Base-by-base conservation (phyloP, 2,113 vertebrate genomes). In the Kryptolebias marmoratus region DNA sequence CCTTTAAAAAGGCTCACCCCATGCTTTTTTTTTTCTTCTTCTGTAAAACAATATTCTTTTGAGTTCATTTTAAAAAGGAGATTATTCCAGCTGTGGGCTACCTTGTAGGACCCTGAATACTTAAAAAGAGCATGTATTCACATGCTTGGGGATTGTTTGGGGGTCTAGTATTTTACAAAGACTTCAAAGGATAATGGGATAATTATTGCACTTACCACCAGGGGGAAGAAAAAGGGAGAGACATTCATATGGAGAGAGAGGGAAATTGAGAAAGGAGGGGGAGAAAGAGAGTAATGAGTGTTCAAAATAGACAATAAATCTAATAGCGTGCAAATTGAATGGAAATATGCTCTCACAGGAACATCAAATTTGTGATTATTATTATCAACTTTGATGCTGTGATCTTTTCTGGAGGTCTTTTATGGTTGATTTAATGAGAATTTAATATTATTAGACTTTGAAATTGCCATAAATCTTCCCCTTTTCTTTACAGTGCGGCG, bases 121-220 rank as follows among this genome's bases (percentile, higher is more conserved):
- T 82, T 86, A 73, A 88, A 89, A 85, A 69, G 70, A 62, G 65
- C 49, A 30, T 73, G 70, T 75, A 76, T 82, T 79, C 72, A 77
- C 63, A 82, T 84, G 71, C 82, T 83, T 67, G 62, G 72, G 75
- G 80, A 81, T 76, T 86, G 77, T 85, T 88, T 74, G 62, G 76
- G 77, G 77, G 77, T 69, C 74, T 73, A 73, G 74, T 53, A 80
- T 85, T 88, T 83, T 74, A 73, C 49, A 1, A 82, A 68, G 83
- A 87, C 88, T 86, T 89, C 88, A 89, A 90, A 90, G 89, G 84
- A 90, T 87, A 90, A 92, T 84, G 73, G 83, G 82, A 88, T 88
- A 89, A 91, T 90, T 90, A 89, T 73, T 86, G 82, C 80, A 82
- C 86, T 87, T 88, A 90, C 67, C 82, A 88, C 87, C 84, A 88